Evolutionary conservation across 2,888 invertebrate species (phyloP).

Genomic region (Mactromeris polynyma): DNA sequence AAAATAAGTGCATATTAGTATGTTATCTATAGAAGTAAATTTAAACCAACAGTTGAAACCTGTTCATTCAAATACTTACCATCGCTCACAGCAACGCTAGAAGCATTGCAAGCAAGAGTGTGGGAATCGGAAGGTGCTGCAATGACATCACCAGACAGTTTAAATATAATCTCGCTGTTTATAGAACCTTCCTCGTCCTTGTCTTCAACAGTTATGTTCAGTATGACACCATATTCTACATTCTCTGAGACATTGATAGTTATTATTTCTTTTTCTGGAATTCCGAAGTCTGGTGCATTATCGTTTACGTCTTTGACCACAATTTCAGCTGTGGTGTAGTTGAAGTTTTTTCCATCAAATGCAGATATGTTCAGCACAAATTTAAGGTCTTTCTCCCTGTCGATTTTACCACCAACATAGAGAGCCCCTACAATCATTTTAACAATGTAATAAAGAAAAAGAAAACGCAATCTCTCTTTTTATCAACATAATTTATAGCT

Average conservation of each 20-base stretch:
- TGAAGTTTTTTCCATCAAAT: constrained; percentile 42
- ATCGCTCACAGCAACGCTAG: neutral
- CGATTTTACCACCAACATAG: constrained; percentile 50
- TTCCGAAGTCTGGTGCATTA: constrained; percentile 64
- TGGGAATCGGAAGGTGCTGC: neutral
- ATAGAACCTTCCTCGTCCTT: constrained; percentile 27
- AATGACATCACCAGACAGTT: neutral
- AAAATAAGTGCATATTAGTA: too few species aligned
- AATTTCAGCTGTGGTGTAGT: constrained; percentile 46
- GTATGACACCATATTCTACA: neutral
- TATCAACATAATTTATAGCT: too few species aligned
- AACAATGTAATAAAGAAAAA: too few species aligned
- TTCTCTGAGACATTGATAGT: constrained; percentile 52
- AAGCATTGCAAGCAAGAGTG: neutral
- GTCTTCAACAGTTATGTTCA: constrained; percentile 39
- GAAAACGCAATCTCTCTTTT: too few species aligned
- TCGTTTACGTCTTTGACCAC: constrained; percentile 69
- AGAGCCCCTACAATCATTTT: constrained; percentile 43
- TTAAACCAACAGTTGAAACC: too few species aligned
- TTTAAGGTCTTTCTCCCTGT: constrained; percentile 55
- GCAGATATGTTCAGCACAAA: constrained; percentile 57
- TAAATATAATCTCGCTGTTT: constrained; percentile 42
- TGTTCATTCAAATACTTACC: neutral
- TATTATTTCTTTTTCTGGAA: neutral
- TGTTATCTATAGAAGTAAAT: too few species aligned